phyloP scores from a whole-genome alignment of 2,797 vertebrate genomes.

The Leptodactylus fallax region DNA sequence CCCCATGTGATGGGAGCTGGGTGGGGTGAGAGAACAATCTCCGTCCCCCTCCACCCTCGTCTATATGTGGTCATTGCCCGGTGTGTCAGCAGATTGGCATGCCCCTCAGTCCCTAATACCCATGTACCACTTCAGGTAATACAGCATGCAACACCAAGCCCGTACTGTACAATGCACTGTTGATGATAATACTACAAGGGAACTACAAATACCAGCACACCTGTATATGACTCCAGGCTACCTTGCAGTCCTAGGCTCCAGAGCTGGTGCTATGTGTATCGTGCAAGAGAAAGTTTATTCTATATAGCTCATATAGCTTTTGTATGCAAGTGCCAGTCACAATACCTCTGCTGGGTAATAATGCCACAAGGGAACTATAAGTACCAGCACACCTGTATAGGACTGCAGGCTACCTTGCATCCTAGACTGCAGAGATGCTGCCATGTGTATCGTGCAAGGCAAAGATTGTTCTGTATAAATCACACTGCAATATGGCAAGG shows the following conservation, averaged over 20 bases:
- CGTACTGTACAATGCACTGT: neutral
- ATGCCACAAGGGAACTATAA: neutral
- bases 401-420: neutral
- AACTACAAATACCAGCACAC: neutral
- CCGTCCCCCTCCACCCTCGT: neutral
- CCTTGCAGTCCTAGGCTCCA: neutral
- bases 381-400: neutral
- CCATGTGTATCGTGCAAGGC: neutral
- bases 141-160: neutral
- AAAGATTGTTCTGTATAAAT: neutral
- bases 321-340: too few relatives aligned
- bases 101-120: too few relatives aligned
- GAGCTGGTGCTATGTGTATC: neutral
- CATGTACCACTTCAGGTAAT: neutral
- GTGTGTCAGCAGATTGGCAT: neutral
- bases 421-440: neutral
- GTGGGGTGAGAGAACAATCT: slow-evolving; percentile 68
- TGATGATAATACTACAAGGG: neutral
- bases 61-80: slow-evolving; percentile 17
- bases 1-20: slow-evolving; percentile 77
- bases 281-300: neutral
- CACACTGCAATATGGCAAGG: neutral
- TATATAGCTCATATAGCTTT: neutral
- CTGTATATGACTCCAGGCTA: neutral
- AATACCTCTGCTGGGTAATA: neutral